Evolutionary conservation across 2,888 invertebrate genomes (phyloP), one percentile per base, ranked within the genome.

Genomic region (Melipona beecheii): DNA sequence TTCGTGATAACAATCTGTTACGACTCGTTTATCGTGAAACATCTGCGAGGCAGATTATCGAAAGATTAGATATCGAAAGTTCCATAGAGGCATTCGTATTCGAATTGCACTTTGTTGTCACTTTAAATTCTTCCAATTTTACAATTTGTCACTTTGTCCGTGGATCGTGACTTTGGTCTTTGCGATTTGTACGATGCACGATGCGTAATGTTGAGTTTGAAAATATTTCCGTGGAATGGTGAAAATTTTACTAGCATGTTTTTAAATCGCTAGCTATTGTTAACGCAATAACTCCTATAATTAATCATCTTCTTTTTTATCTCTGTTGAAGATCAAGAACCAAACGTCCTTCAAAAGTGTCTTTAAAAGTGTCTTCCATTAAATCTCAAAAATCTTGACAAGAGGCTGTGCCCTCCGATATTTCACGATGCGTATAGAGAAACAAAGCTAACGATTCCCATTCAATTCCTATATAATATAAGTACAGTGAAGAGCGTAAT

Each of bases 141-240:
- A n/a, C 11, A 15, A 56, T n/a, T 56, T n/a, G 21, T 5, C 56
- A 2, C 5, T 5, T 13, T 24, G 13, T 58, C 5, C n/a, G n/a
- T 58, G 4, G 13, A 58, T 58, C 15, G 5, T 5, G 5, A 56
- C 5, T 56, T 0, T 4, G n/a, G 2, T 15, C 0, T 5, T n/a
- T 0, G 9, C 9, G n/a, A 56, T n/a, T n/a, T 13, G 4, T 13
- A 4, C 4, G 31, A 15, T 0, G 56, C 4, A n/a, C 4, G n/a
- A 15, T n/a, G n/a, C 0, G 13, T 15, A n/a, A n/a, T 56, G n/a
- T n/a, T n/a, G n/a, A n/a, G n/a, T n/a, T 0, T n/a, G 13, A 13
- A n/a, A 56, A n/a, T 56, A n/a, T n/a, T n/a, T n/a, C 13, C 13
- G 13, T n/a, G 11, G 11, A 11, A n/a, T 54, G 11, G 4, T 54